Base-by-base conservation (phyloP, 2,888 invertebrate species). In the Zygothrica quintamaculata region DNA sequence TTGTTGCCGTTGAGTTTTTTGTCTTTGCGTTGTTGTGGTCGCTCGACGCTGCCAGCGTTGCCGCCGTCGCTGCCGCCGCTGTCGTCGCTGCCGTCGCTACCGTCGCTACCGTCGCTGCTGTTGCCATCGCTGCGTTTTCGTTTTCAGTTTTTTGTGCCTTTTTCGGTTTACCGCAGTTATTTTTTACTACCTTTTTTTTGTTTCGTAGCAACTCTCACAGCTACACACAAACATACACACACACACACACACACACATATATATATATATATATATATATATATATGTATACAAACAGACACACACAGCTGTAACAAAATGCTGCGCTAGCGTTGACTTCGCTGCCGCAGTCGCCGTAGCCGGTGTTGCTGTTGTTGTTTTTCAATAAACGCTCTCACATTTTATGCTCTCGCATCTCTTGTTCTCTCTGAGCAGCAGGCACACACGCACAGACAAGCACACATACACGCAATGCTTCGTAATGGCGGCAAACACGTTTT, bases 141-240 rank as follows among this genome's bases (percentile, higher is more conserved):
- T 81, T 87, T 87, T 84, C 77, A 75, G 57, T 84, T 87, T 86
- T 87, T 85, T 82, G 73, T 87, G 82, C 82, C 75, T 82, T 82
- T 82, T 87, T 87, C 57, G 82, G 88, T 85, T 84, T 87, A 84
- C 82, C 82, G 88, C 82, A 87, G 86, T 85, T 84, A 87, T 84
- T 84, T 82, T 87, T 84, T 84, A 87, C 88, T 87, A 87, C 88
- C 75, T 84, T 84, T 82, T 87, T 82, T 73, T 84, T 84, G 87
- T 87, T 82, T 74, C 85, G 82, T 78, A 85, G 85, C 79, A 84
- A 29, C 61, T 58, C 53, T 25, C 39, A 22, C n/a, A 26, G 26
- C 26, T 4, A 60, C 73, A 46, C 57, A 50, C 75, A 51, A 59
- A 53, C 61, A 61, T 33, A 64, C 25, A 59, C 40, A 65, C 42